These are phyloP conservation scores for Pygocentrus nattereri DNA, from an alignment of 2,797 vertebrate genomes.

Conservation along the genomic window DNA sequence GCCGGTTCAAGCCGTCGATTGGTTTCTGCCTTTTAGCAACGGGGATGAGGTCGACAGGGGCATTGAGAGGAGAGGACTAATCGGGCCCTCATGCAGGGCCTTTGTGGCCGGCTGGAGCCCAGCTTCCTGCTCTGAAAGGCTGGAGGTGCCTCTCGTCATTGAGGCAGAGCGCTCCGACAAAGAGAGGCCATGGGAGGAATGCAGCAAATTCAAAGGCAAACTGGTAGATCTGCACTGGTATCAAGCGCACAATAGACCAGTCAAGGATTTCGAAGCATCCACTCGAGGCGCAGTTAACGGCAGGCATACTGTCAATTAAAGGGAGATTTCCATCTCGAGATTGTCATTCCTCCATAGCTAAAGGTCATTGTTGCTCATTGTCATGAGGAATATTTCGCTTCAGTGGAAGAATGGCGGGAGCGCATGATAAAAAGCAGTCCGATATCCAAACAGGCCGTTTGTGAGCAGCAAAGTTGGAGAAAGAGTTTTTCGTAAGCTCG, in stretches of 20 bases:
- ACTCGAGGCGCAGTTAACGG: slow-evolving; percentile 43
- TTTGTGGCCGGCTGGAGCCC: slow-evolving; percentile 49
- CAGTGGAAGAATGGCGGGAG: not conserved
- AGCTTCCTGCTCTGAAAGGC: slow-evolving; percentile 54
- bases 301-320: slow-evolving; percentile 34
- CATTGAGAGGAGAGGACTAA: slow-evolving; percentile 41
- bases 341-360: slow-evolving; percentile 3
- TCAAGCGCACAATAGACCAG: slow-evolving; percentile 48
- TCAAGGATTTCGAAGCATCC: slow-evolving; percentile 50
- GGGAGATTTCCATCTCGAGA: slow-evolving; percentile 30
- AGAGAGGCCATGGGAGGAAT: slow-evolving; percentile 49
- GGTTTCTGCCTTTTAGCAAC: slow-evolving; percentile 23
- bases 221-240: slow-evolving; percentile 54
- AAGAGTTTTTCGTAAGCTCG: not conserved
- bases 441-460: not conserved
- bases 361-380: slow-evolving; percentile 40
- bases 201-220: slow-evolving; percentile 49
- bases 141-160: slow-evolving; percentile 50
- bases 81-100: slow-evolving; percentile 51
- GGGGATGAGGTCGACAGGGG: slow-evolving; percentile 15
- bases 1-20: not conserved
- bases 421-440: not conserved
- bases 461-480: not conserved
- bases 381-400: slow-evolving; percentile 12
- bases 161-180: slow-evolving; percentile 43